phyloP scores from a whole-genome alignment of 2,888 invertebrate species.

The Belgica antarctica region DNA sequence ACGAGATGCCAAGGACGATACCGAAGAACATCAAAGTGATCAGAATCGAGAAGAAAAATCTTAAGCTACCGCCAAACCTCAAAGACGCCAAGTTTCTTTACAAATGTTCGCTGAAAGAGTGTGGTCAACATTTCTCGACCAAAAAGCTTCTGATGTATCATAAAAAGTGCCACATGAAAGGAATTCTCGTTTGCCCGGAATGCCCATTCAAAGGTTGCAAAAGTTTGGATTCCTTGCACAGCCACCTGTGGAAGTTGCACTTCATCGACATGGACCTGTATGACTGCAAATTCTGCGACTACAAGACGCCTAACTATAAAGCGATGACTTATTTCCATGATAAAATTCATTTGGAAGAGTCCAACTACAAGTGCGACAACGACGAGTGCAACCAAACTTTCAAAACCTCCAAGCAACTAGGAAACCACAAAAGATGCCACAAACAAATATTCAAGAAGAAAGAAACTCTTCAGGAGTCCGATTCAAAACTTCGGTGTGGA shows the following conservation, averaged over 20 bases:
- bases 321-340: slow-evolving; percentile 71
- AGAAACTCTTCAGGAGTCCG: background rate
- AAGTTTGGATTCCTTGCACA: slow-evolving; percentile 68
- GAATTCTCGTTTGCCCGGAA: slow-evolving; percentile 62
- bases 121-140: slow-evolving; percentile 5
- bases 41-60: slow-evolving; percentile 24
- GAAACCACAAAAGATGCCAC: slow-evolving; percentile 71
- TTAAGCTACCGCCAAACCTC: no score
- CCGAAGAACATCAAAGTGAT: slow-evolving; percentile 38
- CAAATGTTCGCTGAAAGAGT: slow-evolving; percentile 27
- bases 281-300: slow-evolving; percentile 71
- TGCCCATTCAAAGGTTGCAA: slow-evolving; percentile 59
- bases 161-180: slow-evolving; percentile 61
- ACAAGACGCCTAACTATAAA: slow-evolving; percentile 68
- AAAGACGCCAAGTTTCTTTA: slow-evolving; percentile 3
- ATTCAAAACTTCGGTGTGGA: slow-evolving; percentile 36
- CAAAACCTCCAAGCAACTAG: slow-evolving; percentile 74
- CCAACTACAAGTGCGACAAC: slow-evolving; percentile 60
- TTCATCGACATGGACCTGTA: slow-evolving; percentile 76
- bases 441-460: slow-evolving; percentile 51
- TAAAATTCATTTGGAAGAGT: slow-evolving; percentile 69
- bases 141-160: slow-evolving; percentile 57
- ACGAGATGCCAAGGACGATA: slow-evolving; percentile 10
- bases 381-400: slow-evolving; percentile 69
- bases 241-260: slow-evolving; percentile 77